These are phyloP conservation scores for Thunnus albacares DNA, from an alignment of 2,797 vertebrate species.

Conservation along the genomic window DNA sequence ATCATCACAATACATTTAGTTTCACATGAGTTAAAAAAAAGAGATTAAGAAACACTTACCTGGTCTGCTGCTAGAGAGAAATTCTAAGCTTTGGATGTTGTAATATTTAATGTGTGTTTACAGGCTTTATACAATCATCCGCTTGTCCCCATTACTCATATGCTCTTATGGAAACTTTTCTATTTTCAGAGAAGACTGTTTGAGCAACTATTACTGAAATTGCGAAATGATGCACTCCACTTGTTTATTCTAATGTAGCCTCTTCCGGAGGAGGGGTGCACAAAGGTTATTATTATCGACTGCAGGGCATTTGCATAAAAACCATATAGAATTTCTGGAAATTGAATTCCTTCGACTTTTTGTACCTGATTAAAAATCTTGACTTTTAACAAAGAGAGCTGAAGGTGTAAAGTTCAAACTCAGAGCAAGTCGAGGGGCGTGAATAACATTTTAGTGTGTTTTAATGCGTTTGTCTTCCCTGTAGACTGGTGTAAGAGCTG, in stretches of 20 bases:
- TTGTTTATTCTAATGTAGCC: constrained; percentile 19
- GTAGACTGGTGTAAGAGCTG: constrained; percentile 3
- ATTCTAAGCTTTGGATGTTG: constrained; percentile 12
- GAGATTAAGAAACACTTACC: constrained; percentile 1
- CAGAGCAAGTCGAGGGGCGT: background rate
- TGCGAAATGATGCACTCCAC: constrained; percentile 13
- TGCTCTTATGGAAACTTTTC: constrained; percentile 16
- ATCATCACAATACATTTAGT: constrained; percentile 6
- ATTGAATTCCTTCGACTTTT: background rate
- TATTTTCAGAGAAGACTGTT: constrained; percentile 17
- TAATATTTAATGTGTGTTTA: constrained; percentile 21
- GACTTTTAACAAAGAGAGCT: constrained; percentile 3
- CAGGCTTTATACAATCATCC: background rate
- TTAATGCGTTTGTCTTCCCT: constrained; percentile 7
- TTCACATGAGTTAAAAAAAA: background rate
- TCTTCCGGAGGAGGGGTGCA: background rate
- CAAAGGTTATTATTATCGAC: constrained; percentile 7
- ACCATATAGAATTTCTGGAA: background rate
- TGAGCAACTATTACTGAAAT: constrained; percentile 19
- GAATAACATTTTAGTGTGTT: background rate
- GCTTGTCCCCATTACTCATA: constrained; percentile 1
- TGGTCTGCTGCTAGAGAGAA: constrained; percentile 1
- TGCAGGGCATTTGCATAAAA: constrained; percentile 16
- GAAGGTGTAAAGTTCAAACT: constrained; percentile 5
- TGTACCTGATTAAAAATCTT: background rate